Conservation (phyloP, 2,888 invertebrate genomes). For the Lutraria lutraria region DNA sequence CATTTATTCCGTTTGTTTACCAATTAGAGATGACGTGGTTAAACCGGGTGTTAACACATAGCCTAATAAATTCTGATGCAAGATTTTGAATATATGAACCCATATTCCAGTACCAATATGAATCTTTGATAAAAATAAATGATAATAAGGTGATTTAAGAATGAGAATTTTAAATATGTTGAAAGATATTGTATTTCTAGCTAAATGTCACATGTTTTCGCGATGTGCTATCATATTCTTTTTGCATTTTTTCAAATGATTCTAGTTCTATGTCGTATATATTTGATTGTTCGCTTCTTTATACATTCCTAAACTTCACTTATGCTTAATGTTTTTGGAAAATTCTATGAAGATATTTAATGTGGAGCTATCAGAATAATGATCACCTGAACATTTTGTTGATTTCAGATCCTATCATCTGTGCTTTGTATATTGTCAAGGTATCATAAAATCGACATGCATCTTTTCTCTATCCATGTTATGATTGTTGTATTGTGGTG, state of each 20-base stretch:
- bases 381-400: background rate
- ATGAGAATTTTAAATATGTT: background rate
- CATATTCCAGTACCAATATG: background rate
- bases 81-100: slow-evolving; percentile 17
- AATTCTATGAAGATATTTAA: too few relatives aligned
- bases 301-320: too few relatives aligned
- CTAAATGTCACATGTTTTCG: slow-evolving; percentile 37
- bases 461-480: slow-evolving; percentile 68
- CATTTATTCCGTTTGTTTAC: slow-evolving; percentile 48
- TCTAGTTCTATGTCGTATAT: background rate
- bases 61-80: slow-evolving; percentile 54
- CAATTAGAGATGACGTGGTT: slow-evolving; percentile 55
- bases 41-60: slow-evolving; percentile 43
- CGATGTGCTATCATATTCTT: background rate
- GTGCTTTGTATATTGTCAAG: slow-evolving; percentile 44
- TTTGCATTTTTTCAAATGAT: background rate
- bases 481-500: slow-evolving; percentile 68
- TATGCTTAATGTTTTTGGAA: too few relatives aligned
- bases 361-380: too few relatives aligned
- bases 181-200: background rate
- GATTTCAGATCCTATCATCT: slow-evolving; percentile 6
- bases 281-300: too few relatives aligned
- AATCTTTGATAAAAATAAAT: background rate
- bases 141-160: background rate
- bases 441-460: slow-evolving; percentile 66